Conservation (phyloP, 35 echinoderm and acorn worm genomes). For the Diadema setosum region DNA sequence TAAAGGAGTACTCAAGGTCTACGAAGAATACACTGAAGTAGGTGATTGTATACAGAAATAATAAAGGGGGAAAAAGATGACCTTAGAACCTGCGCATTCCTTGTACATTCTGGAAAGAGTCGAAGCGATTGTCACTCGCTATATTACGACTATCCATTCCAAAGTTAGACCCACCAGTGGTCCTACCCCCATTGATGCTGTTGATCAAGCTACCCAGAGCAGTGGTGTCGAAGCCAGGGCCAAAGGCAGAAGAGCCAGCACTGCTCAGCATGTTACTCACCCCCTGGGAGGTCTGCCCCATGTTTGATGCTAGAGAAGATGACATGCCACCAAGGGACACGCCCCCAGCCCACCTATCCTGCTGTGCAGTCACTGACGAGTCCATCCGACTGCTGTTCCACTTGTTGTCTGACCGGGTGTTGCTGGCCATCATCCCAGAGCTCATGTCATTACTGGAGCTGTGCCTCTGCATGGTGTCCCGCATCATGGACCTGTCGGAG, state of each 20-base stretch:
- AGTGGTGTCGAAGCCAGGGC: background rate
- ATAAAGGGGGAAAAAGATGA: background rate
- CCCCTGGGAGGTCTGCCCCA: background rate
- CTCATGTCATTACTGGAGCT: background rate
- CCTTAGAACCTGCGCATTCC: background rate
- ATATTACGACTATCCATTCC: background rate
- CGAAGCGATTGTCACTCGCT: background rate
- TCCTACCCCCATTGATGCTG: background rate
- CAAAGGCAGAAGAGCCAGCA: background rate
- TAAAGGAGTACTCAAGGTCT: too few relatives aligned
- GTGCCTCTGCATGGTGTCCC: background rate
- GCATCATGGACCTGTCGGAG: background rate
- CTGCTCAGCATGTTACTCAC: background rate
- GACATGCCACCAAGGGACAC: background rate
- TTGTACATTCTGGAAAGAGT: background rate
- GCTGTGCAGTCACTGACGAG: background rate
- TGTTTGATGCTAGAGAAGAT: slow-evolving; percentile 5
- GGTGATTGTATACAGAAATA: too few relatives aligned
- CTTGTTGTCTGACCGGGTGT: background rate
- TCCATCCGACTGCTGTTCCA: background rate
- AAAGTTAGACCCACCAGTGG: background rate
- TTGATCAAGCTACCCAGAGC: background rate
- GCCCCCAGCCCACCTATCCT: background rate
- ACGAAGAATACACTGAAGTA: too few relatives aligned
- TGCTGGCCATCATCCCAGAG: background rate